These are phyloP conservation scores for Caenorhabditis sp. DNA, from an alignment of 2,888 invertebrate species.

Conservation along the genomic window DNA sequence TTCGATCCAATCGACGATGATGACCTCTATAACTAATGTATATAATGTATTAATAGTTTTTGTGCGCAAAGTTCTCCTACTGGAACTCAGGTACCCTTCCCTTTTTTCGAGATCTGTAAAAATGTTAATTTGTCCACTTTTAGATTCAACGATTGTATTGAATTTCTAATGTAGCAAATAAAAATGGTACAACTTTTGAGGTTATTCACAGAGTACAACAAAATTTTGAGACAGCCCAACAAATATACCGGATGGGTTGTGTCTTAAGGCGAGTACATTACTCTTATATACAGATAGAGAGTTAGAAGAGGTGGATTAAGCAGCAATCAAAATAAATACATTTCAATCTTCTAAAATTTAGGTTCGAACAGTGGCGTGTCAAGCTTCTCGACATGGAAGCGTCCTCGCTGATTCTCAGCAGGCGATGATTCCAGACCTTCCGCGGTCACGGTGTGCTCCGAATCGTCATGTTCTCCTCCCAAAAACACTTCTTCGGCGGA, in stretches of 20 bases:
- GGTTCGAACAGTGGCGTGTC: constrained; percentile 32
- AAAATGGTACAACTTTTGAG: constrained; percentile 8
- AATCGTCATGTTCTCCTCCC: constrained; percentile 10
- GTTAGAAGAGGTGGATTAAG: constrained; percentile 15
- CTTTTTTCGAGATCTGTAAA: neutral
- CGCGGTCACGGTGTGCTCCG: constrained; percentile 19
- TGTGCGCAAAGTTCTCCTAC: neutral
- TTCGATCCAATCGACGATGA: constrained; percentile 26
- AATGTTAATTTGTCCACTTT: neutral
- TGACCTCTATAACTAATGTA: neutral
- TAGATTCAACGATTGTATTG: constrained; percentile 34
- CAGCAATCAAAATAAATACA: neutral
- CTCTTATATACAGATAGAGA: constrained; percentile 8
- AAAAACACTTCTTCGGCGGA: constrained; percentile 12
- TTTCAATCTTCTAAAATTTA: neutral
- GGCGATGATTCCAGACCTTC: constrained; percentile 5
- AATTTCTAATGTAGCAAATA: constrained; percentile 17
- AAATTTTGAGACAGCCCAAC: constrained; percentile 9
- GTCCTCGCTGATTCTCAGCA: constrained; percentile 11
- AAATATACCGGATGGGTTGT: neutral
- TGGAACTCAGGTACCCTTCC: neutral
- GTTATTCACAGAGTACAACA: constrained; percentile 18
- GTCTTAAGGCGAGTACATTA: neutral
- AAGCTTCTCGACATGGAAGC: constrained; percentile 51
- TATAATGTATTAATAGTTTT: neutral